A percentile compares a stretch with the other conserved stretches of the same genome.
Evolutionary conservation across 92 coral and sea anemone genomes (phyloP).

Genomic region (Hydrozoanthus gracilis): DNA sequence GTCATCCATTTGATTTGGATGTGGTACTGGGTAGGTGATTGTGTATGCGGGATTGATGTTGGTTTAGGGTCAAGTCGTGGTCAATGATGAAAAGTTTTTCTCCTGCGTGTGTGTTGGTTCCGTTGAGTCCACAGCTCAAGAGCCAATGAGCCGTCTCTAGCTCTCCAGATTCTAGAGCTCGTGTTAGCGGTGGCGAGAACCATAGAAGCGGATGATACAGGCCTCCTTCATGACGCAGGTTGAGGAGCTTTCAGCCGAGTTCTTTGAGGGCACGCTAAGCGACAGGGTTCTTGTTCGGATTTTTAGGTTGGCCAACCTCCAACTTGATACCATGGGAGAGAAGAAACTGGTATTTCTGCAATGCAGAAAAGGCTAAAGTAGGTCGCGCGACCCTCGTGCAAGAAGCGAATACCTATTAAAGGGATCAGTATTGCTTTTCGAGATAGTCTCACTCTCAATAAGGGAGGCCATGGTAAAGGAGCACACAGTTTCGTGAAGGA

Average conservation of each 20-base stretch:
- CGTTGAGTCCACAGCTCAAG: constrained; percentile 57
- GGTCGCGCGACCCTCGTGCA: constrained; percentile 46
- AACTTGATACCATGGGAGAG: constrained; percentile 38
- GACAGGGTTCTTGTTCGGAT: constrained; percentile 45
- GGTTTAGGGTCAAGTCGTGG: constrained; percentile 46
- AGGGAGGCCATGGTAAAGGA: constrained; percentile 38
- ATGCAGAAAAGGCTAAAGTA: constrained; percentile 41
- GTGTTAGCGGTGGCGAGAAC: constrained; percentile 35
- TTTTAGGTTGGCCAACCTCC: constrained; percentile 32
- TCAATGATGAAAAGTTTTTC: constrained; percentile 42
- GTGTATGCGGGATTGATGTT: constrained; percentile 33
- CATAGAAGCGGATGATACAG: constrained; percentile 22
- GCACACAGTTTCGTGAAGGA: constrained; percentile 16
- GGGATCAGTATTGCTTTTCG: constrained; percentile 28
- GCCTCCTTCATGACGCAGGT: neutral
- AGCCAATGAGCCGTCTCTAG: constrained; percentile 46
- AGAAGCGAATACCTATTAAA: constrained; percentile 24
- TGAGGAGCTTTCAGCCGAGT: constrained; percentile 31
- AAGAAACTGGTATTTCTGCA: constrained; percentile 15
- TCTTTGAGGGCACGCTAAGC: constrained; percentile 25
- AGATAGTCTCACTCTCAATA: constrained; percentile 15
- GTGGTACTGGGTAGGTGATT: constrained; percentile 48
- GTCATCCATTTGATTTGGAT: constrained; percentile 48
- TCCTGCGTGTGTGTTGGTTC: constrained; percentile 47
- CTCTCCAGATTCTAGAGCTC: constrained; percentile 24